phyloP scores from a whole-genome alignment of 2,797 vertebrate species.

The Vespertilio murinus region DNA sequence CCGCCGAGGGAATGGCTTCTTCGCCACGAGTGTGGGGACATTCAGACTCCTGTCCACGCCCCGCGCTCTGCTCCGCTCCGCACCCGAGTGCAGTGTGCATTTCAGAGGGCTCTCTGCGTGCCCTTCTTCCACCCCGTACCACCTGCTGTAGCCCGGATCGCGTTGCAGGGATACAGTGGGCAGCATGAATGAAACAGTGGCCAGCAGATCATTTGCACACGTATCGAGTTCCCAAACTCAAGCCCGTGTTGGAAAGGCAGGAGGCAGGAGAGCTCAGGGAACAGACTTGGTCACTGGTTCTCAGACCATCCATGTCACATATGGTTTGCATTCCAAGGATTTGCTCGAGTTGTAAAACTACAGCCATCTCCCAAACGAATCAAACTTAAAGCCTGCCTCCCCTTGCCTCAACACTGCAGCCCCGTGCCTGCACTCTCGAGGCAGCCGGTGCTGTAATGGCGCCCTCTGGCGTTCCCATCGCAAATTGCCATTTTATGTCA shows the following conservation, averaged over 20 bases:
- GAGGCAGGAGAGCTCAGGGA: background rate
- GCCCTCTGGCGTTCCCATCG: constrained; percentile 68
- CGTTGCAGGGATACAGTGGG: constrained; percentile 62
- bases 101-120: constrained; percentile 36
- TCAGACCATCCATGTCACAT: background rate
- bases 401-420: background rate
- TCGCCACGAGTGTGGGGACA: background rate
- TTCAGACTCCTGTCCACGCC: background rate
- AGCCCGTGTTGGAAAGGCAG: background rate
- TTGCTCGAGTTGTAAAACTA: background rate
- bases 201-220: constrained; percentile 45
- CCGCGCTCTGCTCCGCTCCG: background rate
- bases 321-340: background rate
- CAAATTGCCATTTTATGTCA: background rate
- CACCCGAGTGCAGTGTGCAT: constrained; percentile 10
- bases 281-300: background rate
- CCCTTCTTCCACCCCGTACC: constrained; percentile 46
- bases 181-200: constrained; percentile 63
- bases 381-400: background rate
- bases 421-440: background rate
- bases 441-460: constrained; percentile 16
- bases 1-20: background rate
- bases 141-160: constrained; percentile 68
- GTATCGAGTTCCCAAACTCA: constrained; percentile 63
- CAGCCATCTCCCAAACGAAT: background rate